Evolutionary conservation across 37 sponge, comb jelly and placozoan species (phyloP), one percentile per base, ranked within the genome.

Genomic region (Geodia barretti): DNA sequence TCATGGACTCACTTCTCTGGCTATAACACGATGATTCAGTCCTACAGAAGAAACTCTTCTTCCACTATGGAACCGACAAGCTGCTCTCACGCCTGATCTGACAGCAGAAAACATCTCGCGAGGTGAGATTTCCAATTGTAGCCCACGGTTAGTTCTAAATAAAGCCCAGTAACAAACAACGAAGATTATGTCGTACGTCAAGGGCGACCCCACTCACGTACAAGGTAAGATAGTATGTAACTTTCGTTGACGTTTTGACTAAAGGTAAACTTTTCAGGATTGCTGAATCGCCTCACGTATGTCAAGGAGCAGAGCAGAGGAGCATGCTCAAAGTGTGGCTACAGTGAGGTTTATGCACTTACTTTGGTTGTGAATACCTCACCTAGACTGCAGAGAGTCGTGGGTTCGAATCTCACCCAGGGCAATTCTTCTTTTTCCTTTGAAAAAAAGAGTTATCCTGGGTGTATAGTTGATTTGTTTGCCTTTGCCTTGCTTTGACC

Each of bases 311-410:
- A 84, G 43, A 73, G 39, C 1, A 73, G 85, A 70, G 92, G 92
- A 19, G 92, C 92, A 28, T 92, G 92, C 71, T 39, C 80, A 1
- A 92, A 92, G 41, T 92, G 92, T 87, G 92, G 92, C 23, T 92
- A 86, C 64, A 79, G 92, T 92, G 65, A 87, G 92, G 41, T 38
- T 0, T 38, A 64, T 3, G 37, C n/a, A n/a, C n/a, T n/a, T n/a
- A n/a, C n/a, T n/a, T n/a, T n/a, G n/a, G n/a, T n/a, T n/a, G n/a
- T n/a, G n/a, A n/a, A n/a, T n/a, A n/a, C n/a, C n/a, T n/a, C n/a
- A n/a, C n/a, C n/a, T n/a, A n/a, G n/a, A n/a, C n/a, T n/a, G n/a
- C n/a, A n/a, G n/a, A n/a, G n/a, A n/a, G n/a, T n/a, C n/a, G n/a
- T n/a, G n/a, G n/a, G n/a, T n/a, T n/a, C n/a, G n/a, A n/a, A n/a